These are phyloP conservation scores for Trichosurus vulpecula DNA, from an alignment of 2,797 vertebrate genomes.

Conservation along the genomic window DNA sequence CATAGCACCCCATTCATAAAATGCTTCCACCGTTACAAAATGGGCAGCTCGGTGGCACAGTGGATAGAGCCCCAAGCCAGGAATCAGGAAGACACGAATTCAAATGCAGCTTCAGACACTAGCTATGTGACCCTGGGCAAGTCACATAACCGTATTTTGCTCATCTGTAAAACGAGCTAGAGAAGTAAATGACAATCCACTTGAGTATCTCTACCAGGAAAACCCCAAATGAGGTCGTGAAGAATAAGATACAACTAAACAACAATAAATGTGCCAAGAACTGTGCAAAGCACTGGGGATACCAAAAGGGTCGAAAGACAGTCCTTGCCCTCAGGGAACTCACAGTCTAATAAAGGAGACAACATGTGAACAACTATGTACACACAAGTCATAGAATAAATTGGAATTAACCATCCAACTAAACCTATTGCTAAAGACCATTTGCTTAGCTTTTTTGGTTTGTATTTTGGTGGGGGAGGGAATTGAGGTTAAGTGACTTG, in stretches of 20 bases:
- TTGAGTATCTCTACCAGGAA: background rate
- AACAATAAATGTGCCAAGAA: background rate
- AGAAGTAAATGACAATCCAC: background rate
- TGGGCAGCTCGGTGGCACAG: background rate
- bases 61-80: background rate
- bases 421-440: background rate
- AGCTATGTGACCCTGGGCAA: background rate
- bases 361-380: background rate
- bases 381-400: background rate
- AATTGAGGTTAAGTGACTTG: background rate
- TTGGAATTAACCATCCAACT: background rate
- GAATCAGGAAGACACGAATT: background rate
- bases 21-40: background rate
- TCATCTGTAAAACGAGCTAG: background rate
- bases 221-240: background rate
- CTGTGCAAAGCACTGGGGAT: background rate
- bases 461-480: background rate
- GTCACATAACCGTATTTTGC: background rate
- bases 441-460: background rate
- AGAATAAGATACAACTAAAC: background rate
- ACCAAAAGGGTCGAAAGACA: background rate
- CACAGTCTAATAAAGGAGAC: background rate
- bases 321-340: background rate
- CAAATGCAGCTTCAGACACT: background rate
- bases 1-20: background rate